A percentile compares a stretch with the other conserved stretches of the same genome.
These are phyloP conservation scores for Merops nubicus DNA, from an alignment of 2,113 vertebrate species.

Conservation along the genomic window DNA sequence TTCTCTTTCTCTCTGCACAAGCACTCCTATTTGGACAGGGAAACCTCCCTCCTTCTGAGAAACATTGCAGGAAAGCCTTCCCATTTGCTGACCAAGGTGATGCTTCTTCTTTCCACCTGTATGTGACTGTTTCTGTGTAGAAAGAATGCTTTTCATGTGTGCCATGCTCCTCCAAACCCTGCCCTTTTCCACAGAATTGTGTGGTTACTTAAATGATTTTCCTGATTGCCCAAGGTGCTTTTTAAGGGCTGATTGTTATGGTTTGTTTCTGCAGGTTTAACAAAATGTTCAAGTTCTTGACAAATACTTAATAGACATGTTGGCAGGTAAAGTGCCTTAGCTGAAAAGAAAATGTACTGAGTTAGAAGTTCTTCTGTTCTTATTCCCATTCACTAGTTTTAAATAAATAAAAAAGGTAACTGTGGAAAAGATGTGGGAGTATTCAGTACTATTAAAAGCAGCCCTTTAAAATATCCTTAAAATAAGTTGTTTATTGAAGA, in stretches of 20 bases:
- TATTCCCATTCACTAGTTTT: neutral
- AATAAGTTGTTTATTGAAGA: neutral
- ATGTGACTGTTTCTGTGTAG: constrained; percentile 72
- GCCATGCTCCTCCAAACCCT: neutral
- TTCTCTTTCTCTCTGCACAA: constrained; percentile 84
- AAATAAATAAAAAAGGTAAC: neutral
- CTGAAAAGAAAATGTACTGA: neutral
- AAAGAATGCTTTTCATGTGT: constrained; percentile 53
- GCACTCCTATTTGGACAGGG: constrained; percentile 99
- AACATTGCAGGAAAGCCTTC: constrained; percentile 99
- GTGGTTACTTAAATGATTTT: constrained; percentile 35
- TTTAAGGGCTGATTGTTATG: constrained; percentile 25
- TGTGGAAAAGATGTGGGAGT: neutral
- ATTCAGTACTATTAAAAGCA: neutral
- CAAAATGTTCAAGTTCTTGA: neutral
- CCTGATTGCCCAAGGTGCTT: constrained; percentile 2
- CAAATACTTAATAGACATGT: neutral
- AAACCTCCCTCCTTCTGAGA: constrained; percentile 99
- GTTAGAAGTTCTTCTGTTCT: neutral
- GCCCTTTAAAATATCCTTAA: neutral
- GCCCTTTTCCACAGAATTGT: neutral
- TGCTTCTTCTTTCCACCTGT: constrained; percentile 77
- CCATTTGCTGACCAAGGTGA: constrained; percentile 99
- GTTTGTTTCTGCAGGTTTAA: neutral
- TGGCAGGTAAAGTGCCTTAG: neutral